These are phyloP conservation scores for Solen grandis DNA, from an alignment of 1,140 invertebrate genomes.

Conservation along the genomic window DNA sequence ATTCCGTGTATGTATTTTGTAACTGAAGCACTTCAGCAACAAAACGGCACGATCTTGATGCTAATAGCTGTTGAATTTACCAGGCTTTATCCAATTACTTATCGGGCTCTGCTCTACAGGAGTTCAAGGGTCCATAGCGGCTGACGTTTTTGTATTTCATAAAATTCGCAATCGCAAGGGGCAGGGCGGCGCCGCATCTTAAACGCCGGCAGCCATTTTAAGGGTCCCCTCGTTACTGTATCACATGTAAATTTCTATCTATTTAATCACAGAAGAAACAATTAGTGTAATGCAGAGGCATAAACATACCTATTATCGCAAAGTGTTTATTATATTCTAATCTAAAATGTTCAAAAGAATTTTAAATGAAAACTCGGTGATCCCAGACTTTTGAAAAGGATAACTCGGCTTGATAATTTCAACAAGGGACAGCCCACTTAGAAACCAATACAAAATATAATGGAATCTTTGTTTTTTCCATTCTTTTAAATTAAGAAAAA, in stretches of 20 bases:
- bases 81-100: conserved; percentile 52
- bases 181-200: conserved; percentile 39
- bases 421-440: no score
- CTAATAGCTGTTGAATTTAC: conserved; percentile 53
- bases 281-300: no score
- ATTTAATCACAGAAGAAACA: no score
- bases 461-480: no score
- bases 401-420: no score
- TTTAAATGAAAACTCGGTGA: background rate
- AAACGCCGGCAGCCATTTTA: conserved; percentile 42
- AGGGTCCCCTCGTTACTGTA: conserved; percentile 29
- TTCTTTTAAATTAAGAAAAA: no score
- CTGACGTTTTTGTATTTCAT: background rate
- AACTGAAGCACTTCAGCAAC: conserved; percentile 36
- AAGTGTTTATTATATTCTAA: background rate
- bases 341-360: background rate
- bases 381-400: no score
- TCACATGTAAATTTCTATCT: conserved; percentile 47
- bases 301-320: no score
- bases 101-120: conserved; percentile 29
- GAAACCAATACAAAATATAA: no score
- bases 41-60: conserved; percentile 44
- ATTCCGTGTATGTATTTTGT: conserved; percentile 54
- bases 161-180: no score
- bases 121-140: conserved; percentile 6